Evolutionary conservation across 2,113 vertebrate genomes (phyloP), one percentile per base, ranked within the genome.

Genomic region (Centrocercus urophasianus): DNA sequence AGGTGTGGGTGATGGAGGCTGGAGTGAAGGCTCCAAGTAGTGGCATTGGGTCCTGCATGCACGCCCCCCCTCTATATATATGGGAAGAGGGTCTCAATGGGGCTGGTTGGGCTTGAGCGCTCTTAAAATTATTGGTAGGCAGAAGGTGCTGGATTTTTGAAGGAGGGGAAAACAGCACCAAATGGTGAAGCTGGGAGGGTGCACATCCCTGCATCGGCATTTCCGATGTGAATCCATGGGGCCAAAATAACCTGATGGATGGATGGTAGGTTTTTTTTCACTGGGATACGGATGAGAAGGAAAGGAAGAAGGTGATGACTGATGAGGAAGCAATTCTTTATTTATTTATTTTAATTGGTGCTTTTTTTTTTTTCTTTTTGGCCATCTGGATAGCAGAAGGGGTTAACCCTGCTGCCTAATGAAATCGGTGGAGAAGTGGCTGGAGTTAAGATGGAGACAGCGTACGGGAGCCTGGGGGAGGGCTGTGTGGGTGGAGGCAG

Each of bases 361-460:
- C 9, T 38, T 38, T 38, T 30, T 30, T 56, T 59, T n/a, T n/a
- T 13, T 45, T 45, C 18, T 32, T 57, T 20, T 64, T 64, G 27
- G 25, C 38, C 61, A 6, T 17, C 9, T n/a, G 38, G 10, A 40
- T 78, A 15, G 47, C 32, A 5, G 78, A 89, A 83, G 73, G 90
- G 88, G 85, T 91, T 94, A 95, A 95, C 63, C n/a, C 75, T 50
- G 61, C 82, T 59, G 70, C 90, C 50, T 69, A 32, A 63, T 52
- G 82, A 87, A 87, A 87, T 32, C 71, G 15, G 65, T 34, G 92
- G 64, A 89, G 82, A 92, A 94, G 89, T 94, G 89, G 66, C 89
- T 89, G 86, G 89, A 94, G 93, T 94, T 93, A 95, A 96, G 91
- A 95, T 96, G 95, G 95, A 94, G 95, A 40, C 92, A 84, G 86